A percentile compares a stretch with the other conserved stretches of the same genome.
Conservation (phyloP, 2,113 vertebrate genomes). For the Zosterops japonicus region DNA sequence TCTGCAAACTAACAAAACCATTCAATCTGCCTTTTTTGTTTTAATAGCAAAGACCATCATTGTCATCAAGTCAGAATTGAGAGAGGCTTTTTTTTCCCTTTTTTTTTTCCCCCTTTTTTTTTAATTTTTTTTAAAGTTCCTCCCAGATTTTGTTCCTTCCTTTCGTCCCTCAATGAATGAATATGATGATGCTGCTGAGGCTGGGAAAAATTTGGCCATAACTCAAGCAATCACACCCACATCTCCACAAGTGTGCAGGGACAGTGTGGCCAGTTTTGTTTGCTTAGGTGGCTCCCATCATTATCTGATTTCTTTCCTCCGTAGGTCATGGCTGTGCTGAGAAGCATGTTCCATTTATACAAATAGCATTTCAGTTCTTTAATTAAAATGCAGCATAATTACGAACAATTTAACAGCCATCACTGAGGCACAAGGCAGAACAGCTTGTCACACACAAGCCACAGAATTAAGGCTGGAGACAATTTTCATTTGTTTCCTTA, state of each 20-base stretch:
- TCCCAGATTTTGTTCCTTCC: background rate
- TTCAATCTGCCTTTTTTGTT: background rate
- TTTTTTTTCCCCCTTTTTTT: background rate
- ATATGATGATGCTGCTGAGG: background rate
- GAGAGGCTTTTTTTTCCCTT: background rate
- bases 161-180: background rate
- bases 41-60: background rate
- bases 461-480: background rate
- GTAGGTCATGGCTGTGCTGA: background rate
- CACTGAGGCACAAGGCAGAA: background rate
- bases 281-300: background rate
- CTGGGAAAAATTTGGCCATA: background rate
- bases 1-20: background rate
- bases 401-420: background rate
- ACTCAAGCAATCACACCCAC: background rate
- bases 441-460: conserved; percentile 29
- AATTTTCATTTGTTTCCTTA: conserved; percentile 52
- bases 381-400: conserved; percentile 49
- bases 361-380: background rate
- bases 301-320: background rate
- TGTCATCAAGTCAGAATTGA: background rate
- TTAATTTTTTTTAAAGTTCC: background rate
- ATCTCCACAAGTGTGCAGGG: background rate
- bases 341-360: background rate
- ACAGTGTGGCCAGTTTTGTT: background rate